Base-by-base conservation (phyloP, 2,888 invertebrate genomes). In the Epinotia nisella region DNA sequence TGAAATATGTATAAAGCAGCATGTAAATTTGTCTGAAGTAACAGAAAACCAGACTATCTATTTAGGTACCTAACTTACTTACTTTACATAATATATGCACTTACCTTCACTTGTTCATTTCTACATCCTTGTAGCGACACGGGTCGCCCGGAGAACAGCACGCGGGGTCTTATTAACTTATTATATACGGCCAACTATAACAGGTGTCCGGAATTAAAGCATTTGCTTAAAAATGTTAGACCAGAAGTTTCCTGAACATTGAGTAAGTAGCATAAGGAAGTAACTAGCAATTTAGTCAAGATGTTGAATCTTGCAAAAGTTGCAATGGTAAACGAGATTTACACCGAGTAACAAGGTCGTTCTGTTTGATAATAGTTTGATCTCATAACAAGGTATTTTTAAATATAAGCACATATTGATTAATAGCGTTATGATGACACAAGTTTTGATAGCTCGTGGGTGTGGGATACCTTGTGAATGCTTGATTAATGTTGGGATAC, bases 81-180 rank as follows among this genome's bases (percentile, higher is more conserved):
- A 24, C 21, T 24, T 24, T 24, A 24, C 1, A 24, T 24, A 24
- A n/a, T n/a, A n/a, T 13, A 41, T 41, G 13, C 3, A 13, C 13
- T 41, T 13, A 13, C 4, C n/a, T 62, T 29, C 24, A 1, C 24
- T 21, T 24, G 4, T 13, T n/a, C 21, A 59, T 29, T 41, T 62
- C n/a, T 74, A 74, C 17, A 53, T 75, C 65, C 41, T 17, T 68
- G 56, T 56, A 7, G 7, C 61, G 9, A 3, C 19, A n/a, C 45
- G 29, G 59, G 24, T 19, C 17, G 21, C 3, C 11, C 45, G 21
- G 62, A 55, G 41, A 19, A 39, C 80, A 81, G 70, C 75, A 78
- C 76, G 78, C 78, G 79, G 82, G 55, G 45, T 51, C 83, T 85
- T 84, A 83, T 82, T 83, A 85, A 82, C 80, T 83, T 81, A 80